A percentile compares a stretch with the other conserved stretches of the same genome.
Evolutionary conservation across 92 coral and sea anemone species (phyloP).

Genomic region (Isaurus tuberculatus): DNA sequence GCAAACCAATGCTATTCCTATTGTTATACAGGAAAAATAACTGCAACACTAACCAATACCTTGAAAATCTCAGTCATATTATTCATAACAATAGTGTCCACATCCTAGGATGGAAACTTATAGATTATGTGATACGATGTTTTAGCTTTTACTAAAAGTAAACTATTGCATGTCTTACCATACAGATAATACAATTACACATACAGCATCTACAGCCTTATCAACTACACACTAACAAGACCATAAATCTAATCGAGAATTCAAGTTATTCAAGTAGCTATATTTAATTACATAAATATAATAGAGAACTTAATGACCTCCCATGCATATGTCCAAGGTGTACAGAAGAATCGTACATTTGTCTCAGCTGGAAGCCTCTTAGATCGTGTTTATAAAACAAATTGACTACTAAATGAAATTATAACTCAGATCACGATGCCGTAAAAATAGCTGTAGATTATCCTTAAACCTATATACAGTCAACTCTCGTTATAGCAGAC

Average conservation of each 20-base stretch:
- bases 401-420: too few relatives aligned
- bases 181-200: slow-evolving; percentile 8
- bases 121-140: slow-evolving; percentile 10
- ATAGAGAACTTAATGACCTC: slow-evolving; percentile 10
- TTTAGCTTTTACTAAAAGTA: slow-evolving; percentile 14
- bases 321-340: neutral
- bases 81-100: slow-evolving; percentile 30
- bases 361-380: slow-evolving; percentile 5
- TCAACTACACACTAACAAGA: slow-evolving; percentile 13
- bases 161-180: slow-evolving; percentile 13
- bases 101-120: slow-evolving; percentile 15
- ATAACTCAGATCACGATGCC: too few relatives aligned
- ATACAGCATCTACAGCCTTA: slow-evolving; percentile 14
- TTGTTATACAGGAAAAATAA: slow-evolving; percentile 28
- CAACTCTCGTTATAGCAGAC: too few relatives aligned
- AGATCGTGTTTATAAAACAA: neutral
- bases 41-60: slow-evolving; percentile 21
- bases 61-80: slow-evolving; percentile 38
- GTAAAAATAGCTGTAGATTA: too few relatives aligned
- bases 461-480: too few relatives aligned
- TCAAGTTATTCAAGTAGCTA: slow-evolving; percentile 4
- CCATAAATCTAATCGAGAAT: slow-evolving; percentile 47
- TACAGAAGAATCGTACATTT: slow-evolving; percentile 8
- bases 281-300: slow-evolving; percentile 12
- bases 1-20: slow-evolving; percentile 14